A percentile compares a stretch with the other conserved stretches of the same genome.
phyloP scores from a whole-genome alignment of 2,888 invertebrate species.

The Cryptocephalus primarius region DNA sequence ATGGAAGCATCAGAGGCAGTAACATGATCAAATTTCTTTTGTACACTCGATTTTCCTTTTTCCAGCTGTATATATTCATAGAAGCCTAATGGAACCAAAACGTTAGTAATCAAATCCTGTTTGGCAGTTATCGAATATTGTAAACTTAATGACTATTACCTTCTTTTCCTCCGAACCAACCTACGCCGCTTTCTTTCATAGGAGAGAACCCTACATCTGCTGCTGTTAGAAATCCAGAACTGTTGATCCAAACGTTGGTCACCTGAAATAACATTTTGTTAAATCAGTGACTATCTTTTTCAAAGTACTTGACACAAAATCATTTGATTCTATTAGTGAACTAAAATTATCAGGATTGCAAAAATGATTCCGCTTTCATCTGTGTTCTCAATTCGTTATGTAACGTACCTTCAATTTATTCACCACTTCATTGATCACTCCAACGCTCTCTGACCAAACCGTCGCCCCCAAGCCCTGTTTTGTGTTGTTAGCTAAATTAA shows the following conservation, averaged over 20 bases:
- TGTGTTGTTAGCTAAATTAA: slow-evolving; percentile 43
- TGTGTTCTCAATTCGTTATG: not conserved
- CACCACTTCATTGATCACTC: slow-evolving; percentile 43
- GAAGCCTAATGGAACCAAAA: slow-evolving; percentile 11
- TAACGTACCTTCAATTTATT: slow-evolving; percentile 35
- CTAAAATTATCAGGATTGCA: not conserved
- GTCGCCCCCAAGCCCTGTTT: slow-evolving; percentile 41
- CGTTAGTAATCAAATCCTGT: slow-evolving; percentile 4
- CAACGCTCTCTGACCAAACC: slow-evolving; percentile 46
- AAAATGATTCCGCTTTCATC: not conserved
- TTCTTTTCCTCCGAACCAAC: slow-evolving; percentile 38
- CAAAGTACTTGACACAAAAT: not conserved
- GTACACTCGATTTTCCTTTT: too few species aligned
- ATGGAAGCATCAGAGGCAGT: not conserved
- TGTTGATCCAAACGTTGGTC: slow-evolving; percentile 45
- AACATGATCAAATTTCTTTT: not conserved
- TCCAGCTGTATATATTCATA: slow-evolving; percentile 9
- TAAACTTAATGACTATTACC: slow-evolving; percentile 18
- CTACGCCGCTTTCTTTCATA: slow-evolving; percentile 41
- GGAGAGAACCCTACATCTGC: slow-evolving; percentile 40
- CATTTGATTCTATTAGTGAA: not conserved
- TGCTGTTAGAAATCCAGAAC: slow-evolving; percentile 38
- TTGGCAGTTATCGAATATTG: slow-evolving; percentile 1
- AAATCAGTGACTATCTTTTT: too few species aligned
- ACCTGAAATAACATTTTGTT: slow-evolving; percentile 23